Evolutionary conservation across 1,140 invertebrate species (phyloP), one percentile per base, ranked within the genome.

Genomic region (Bombus superbus): DNA sequence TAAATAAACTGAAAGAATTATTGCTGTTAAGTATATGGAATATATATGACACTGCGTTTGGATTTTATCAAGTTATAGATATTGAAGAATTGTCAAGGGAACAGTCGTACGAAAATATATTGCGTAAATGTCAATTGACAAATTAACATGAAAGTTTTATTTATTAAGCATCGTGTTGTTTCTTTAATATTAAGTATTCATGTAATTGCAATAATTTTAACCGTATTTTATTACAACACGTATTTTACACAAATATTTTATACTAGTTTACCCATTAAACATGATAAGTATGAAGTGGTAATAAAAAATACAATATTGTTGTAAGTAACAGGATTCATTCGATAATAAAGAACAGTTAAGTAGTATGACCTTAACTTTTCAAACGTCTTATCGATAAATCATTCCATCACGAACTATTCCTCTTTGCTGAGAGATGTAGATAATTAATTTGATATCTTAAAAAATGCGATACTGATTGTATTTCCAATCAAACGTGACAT

Each of bases 61-160:
- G 44, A 6, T 83, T 83, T 68, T 83, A 83, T 15, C 81, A 83
- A 42, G 73, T 83, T 15, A 5, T 44, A 5, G 81, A 83, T 42
- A 25, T 83, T 0, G 0, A 68, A 5, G 6, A 9, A 32, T 3
- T 69, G 22, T 8, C 81, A 1, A 40, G 0, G 3, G 62, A 66
- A 22, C n/a, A 53, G 22, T 42, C 81, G 0, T 40, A 40, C 22
- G 35, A 83, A n/a, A 66, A 25, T 22, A 13, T 83, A 25, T 38
- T 15, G 35, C 22, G 28, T 1, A 77, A 68, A 57, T 57, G 44
- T 68, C 28, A 22, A 13, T 76, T 53, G 22, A 22, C 6, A 59
- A 76, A 38, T 59, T 38, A 3, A 38, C 0, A 25, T 75, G 2
- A n/a, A 22, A 53, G 5, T 22, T 53, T 53, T 53, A 53, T 53